Percentiles rank a stretch among this genome's conserved stretches.
Evolutionary conservation across 2,113 vertebrate species (phyloP).

Genomic region (Hypomesus transpacificus): DNA sequence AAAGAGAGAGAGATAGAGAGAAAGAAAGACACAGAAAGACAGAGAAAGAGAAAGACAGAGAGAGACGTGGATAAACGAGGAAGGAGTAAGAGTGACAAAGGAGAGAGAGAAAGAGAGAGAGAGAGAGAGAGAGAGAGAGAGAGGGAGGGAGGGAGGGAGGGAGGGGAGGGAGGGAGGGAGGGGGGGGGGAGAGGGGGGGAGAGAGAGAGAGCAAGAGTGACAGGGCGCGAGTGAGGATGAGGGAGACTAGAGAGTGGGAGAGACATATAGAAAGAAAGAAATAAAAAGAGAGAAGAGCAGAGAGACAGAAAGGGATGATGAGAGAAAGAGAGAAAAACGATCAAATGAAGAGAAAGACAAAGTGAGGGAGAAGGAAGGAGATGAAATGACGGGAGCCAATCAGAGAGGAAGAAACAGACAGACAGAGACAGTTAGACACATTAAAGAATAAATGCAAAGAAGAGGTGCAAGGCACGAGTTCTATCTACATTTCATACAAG

Average conservation of each 20-base stretch:
- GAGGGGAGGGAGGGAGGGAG: background rate
- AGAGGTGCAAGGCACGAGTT: too few species aligned
- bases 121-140: background rate
- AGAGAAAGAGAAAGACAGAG: background rate
- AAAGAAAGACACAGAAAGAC: background rate
- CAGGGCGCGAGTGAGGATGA: too few species aligned
- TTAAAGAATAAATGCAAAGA: too few species aligned
- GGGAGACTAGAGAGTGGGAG: background rate
- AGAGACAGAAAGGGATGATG: too few species aligned
- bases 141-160: background rate
- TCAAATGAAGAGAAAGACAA: too few species aligned
- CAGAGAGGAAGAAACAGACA: too few species aligned
- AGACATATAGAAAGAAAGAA: too few species aligned
- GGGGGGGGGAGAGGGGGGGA: background rate
- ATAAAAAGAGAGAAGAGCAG: too few species aligned
- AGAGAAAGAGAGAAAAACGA: too few species aligned
- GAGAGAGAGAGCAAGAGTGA: background rate
- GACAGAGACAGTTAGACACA: background rate
- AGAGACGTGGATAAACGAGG: too few species aligned
- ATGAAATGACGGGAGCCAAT: too few species aligned
- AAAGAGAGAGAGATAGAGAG: background rate
- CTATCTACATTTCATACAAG: constrained; percentile 17
- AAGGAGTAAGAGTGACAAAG: background rate
- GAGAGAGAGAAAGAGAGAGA: background rate
- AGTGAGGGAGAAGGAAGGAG: too few species aligned